Evolutionary conservation across 2,797 vertebrate genomes (phyloP).

Genomic region (Parauchenoglanis ngamensis): DNA sequence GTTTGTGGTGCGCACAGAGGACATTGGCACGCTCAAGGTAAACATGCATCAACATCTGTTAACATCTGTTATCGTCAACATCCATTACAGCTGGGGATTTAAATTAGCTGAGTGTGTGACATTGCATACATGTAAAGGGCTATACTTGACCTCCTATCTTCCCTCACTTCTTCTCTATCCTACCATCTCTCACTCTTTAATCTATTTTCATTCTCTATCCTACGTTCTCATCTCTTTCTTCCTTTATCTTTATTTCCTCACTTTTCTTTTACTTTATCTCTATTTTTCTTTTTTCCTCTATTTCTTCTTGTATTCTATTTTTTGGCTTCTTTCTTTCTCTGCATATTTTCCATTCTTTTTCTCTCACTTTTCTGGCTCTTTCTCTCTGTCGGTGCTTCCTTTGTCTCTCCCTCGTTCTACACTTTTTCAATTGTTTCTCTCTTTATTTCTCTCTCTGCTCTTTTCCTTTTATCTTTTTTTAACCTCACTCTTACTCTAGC

Average conservation of each 20-base stretch:
- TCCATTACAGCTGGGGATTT: slow-evolving; percentile 24
- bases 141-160: background rate
- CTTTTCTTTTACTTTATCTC: background rate
- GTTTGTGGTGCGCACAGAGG: slow-evolving; percentile 87
- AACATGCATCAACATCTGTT: slow-evolving; percentile 28
- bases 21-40: slow-evolving; percentile 88
- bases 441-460: no score
- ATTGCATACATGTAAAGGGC: background rate
- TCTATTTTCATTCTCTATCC: no score
- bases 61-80: slow-evolving; percentile 29
- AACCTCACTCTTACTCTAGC: background rate
- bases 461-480: background rate
- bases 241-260: background rate
- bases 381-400: background rate
- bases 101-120: background rate
- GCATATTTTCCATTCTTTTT: background rate
- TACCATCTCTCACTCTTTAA: no score
- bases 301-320: background rate
- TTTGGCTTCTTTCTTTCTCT: background rate
- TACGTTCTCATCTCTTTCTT: background rate
- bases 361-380: background rate
- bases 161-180: background rate
- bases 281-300: background rate
- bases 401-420: background rate
- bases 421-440: background rate